Percentiles rank a stretch among this genome's conserved stretches.
Evolutionary conservation across 2,888 invertebrate species (phyloP).

Genomic region (Dasypolia templi): DNA sequence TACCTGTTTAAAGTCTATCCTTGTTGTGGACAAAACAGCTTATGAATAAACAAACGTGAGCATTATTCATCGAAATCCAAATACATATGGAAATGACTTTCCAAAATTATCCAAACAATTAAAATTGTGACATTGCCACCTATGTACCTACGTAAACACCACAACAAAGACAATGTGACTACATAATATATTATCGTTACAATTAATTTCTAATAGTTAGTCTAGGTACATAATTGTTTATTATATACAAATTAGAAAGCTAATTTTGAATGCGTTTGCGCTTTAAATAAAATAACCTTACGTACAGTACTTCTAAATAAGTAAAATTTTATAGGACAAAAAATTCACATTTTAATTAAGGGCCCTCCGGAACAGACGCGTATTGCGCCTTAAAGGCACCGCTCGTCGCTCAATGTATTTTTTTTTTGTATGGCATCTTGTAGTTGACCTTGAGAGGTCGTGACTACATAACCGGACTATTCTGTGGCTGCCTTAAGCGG

Average conservation of each 20-base stretch:
- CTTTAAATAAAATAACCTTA: neutral
- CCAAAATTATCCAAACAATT: slow-evolving; percentile 36
- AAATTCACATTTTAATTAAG: too few relatives aligned
- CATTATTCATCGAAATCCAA: slow-evolving; percentile 4
- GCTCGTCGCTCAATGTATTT: too few relatives aligned
- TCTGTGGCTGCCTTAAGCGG: too few relatives aligned
- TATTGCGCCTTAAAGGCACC: too few relatives aligned
- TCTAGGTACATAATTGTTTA: neutral
- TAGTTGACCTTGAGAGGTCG: too few relatives aligned
- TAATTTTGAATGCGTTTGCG: neutral
- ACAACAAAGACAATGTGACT: slow-evolving; percentile 32
- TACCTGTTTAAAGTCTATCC: neutral
- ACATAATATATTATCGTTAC: neutral
- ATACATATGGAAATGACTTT: slow-evolving; percentile 27
- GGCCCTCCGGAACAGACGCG: too few relatives aligned
- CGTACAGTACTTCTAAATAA: neutral
- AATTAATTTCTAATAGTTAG: neutral
- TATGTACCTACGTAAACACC: neutral
- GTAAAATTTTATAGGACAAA: neutral
- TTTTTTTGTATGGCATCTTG: too few relatives aligned
- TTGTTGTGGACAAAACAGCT: neutral
- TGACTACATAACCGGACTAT: too few relatives aligned
- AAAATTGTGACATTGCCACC: neutral
- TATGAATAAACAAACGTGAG: neutral
- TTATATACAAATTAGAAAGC: too few relatives aligned